phyloP scores from a whole-genome alignment of 2,113 vertebrate species.

The Okapia johnstoni region DNA sequence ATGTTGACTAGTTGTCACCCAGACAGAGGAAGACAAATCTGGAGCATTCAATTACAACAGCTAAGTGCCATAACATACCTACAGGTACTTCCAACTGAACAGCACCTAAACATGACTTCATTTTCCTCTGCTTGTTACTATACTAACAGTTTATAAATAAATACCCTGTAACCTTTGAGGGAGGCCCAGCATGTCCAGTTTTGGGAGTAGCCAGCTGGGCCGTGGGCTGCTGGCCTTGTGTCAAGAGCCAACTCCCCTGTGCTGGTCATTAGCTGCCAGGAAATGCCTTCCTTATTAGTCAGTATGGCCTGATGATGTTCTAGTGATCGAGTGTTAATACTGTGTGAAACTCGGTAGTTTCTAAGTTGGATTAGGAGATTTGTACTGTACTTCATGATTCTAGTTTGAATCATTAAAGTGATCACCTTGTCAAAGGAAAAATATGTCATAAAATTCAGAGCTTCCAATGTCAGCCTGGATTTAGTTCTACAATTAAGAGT shows the following conservation, averaged over 20 bases:
- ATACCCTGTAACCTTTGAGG: conserved; percentile 18
- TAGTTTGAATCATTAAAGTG: conserved; percentile 42
- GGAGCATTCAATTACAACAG: not conserved
- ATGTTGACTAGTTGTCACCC: not conserved
- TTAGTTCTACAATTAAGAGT: not conserved
- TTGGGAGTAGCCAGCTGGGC: conserved; percentile 38
- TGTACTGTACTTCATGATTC: conserved; percentile 22
- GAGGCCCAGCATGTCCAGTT: conserved; percentile 41
- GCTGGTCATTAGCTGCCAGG: conserved; percentile 35
- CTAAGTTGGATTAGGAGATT: conserved; percentile 32
- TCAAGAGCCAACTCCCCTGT: not conserved
- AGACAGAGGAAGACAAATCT: not conserved
- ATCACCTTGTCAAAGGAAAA: conserved; percentile 16
- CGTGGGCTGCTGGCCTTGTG: conserved; percentile 32
- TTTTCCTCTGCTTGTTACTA: conserved; percentile 36
- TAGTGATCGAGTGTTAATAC: conserved; percentile 16
- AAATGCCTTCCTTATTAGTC: conserved; percentile 62
- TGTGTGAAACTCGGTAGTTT: not conserved
- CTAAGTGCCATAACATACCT: not conserved
- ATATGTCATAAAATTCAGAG: not conserved
- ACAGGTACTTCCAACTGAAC: not conserved
- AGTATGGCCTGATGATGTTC: conserved; percentile 42
- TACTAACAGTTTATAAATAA: conserved; percentile 63
- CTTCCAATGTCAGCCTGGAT: conserved; percentile 7
- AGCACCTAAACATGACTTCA: not conserved